Conservation (phyloP, 2,888 invertebrate species). For the Aspidapion aeneum region DNA sequence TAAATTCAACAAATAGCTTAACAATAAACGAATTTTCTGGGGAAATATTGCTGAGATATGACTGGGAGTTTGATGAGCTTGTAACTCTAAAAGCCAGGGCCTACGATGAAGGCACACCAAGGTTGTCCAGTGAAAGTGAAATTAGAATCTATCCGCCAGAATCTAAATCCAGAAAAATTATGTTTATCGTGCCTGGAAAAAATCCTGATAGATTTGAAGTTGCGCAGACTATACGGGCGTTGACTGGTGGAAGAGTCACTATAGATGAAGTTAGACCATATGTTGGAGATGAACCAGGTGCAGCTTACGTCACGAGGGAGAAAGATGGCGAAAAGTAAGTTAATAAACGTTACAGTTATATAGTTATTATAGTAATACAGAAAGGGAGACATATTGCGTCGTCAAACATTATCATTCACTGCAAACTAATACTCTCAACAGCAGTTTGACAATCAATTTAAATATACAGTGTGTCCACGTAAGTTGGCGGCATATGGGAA, state of each 20-base stretch:
- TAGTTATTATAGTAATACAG: neutral
- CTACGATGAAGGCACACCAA: constrained; percentile 82
- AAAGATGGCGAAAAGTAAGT: constrained; percentile 58
- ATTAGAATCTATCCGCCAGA: constrained; percentile 67
- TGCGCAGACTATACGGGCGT: constrained; percentile 69
- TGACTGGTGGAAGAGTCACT: constrained; percentile 76
- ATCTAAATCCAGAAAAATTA: constrained; percentile 70
- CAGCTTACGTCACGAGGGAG: constrained; percentile 50
- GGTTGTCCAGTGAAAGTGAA: constrained; percentile 65
- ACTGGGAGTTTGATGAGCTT: constrained; percentile 43
- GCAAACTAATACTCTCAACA: no score
- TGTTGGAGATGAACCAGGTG: constrained; percentile 53
- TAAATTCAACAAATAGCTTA: constrained; percentile 66
- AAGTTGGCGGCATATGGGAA: no score
- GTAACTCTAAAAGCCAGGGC: constrained; percentile 72
- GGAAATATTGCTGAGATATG: constrained; percentile 62
- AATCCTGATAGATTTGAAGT: constrained; percentile 70
- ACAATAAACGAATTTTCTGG: constrained; percentile 75
- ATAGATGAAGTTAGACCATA: constrained; percentile 74
- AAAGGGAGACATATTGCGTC: no score
- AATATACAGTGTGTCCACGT: no score
- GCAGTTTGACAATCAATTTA: no score
- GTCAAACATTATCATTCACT: no score
- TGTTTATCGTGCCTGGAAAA: constrained; percentile 77
- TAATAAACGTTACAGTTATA: no score